A percentile compares a stretch with the other conserved stretches of the same genome.
These are phyloP conservation scores for Bursaphelenchus okinawaensis DNA, from an alignment of 2,888 invertebrate species.

Conservation along the genomic window DNA sequence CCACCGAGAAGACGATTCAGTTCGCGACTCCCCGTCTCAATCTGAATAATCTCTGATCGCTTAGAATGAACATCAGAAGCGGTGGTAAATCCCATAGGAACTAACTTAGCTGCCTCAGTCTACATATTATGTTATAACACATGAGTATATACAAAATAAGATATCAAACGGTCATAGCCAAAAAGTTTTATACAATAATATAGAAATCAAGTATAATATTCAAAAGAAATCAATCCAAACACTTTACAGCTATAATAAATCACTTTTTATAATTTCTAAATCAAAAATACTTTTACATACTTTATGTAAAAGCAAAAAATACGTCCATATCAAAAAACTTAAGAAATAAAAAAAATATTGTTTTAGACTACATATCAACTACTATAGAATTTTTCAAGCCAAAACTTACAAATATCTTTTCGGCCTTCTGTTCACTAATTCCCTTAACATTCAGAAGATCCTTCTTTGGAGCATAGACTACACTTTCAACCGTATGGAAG, in stretches of 20 bases:
- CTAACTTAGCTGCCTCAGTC: slow-evolving; percentile 81
- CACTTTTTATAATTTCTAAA: too few species aligned
- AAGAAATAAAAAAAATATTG: too few species aligned
- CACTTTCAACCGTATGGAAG: slow-evolving; percentile 85
- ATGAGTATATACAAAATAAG: background rate
- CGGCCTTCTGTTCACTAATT: slow-evolving; percentile 93
- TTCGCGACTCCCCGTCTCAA: slow-evolving; percentile 73
- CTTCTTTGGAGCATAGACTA: slow-evolving; percentile 91
- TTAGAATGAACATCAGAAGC: slow-evolving; percentile 92
- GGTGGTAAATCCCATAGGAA: slow-evolving; percentile 96
- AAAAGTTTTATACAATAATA: background rate
- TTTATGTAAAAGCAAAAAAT: too few species aligned
- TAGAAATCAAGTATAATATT: background rate
- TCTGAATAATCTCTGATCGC: slow-evolving; percentile 85
- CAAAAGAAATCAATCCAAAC: too few species aligned
- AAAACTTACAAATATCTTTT: slow-evolving; percentile 60
- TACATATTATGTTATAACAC: slow-evolving; percentile 37
- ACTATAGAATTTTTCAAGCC: too few species aligned
- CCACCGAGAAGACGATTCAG: slow-evolving; percentile 61
- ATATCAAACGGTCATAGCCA: slow-evolving; percentile 5
- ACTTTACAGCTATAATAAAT: too few species aligned
- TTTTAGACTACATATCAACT: too few species aligned
- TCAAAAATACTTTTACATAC: too few species aligned
- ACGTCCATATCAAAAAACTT: too few species aligned
- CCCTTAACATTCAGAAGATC: slow-evolving; percentile 72